Conservation (phyloP, 2,888 invertebrate genomes). For the Allophyes oxyacanthae region DNA sequence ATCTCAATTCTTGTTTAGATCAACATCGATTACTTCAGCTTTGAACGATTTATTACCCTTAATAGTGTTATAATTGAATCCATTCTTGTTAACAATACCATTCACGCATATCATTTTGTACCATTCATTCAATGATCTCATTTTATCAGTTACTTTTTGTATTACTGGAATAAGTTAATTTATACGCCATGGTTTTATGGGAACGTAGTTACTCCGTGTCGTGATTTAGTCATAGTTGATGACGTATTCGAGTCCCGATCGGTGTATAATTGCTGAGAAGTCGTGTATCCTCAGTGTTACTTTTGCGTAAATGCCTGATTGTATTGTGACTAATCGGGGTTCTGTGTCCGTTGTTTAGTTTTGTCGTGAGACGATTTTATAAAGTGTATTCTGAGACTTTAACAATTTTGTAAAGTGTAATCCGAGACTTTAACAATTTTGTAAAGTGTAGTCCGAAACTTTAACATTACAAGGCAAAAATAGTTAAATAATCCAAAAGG, state of each 20-base stretch:
- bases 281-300: conserved; percentile 78
- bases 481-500: no score
- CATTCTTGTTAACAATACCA: conserved; percentile 47
- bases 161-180: conserved; percentile 34
- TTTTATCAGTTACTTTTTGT: conserved; percentile 38
- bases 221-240: conserved; percentile 71
- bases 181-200: conserved; percentile 46
- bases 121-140: conserved; percentile 51
- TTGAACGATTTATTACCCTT: conserved; percentile 40
- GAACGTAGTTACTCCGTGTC: conserved; percentile 73
- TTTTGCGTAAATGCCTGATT: conserved; percentile 78
- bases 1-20: conserved; percentile 33
- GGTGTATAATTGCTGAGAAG: conserved; percentile 71
- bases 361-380: background rate
- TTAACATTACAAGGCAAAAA: no score
- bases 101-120: conserved; percentile 39
- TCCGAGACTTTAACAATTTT: no score
- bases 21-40: conserved; percentile 37
- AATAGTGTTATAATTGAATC: conserved; percentile 41
- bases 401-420: no score
- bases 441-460: no score
- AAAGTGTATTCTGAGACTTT: no score
- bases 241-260: conserved; percentile 71
- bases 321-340: conserved; percentile 80
- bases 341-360: conserved; percentile 64